Conservation (phyloP, 1,140 invertebrate species). For the Aphidius ervi region DNA sequence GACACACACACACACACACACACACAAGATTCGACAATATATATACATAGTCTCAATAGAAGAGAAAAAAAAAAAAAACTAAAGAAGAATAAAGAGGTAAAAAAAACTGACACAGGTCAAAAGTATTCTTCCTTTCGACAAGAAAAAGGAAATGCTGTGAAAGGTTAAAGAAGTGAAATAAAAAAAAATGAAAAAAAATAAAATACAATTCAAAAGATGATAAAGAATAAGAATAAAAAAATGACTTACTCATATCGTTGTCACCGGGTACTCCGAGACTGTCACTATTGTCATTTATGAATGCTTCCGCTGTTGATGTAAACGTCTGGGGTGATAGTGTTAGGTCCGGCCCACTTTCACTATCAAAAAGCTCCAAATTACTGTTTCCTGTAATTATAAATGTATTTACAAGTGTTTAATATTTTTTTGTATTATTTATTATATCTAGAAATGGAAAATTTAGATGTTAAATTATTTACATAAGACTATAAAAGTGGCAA, state of each 20-base stretch:
- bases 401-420: background rate
- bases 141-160: background rate
- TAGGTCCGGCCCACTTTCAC: slow-evolving; percentile 65
- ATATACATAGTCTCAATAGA: too few relatives aligned
- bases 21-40: too few relatives aligned
- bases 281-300: slow-evolving; percentile 67
- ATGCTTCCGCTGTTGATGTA: slow-evolving; percentile 63
- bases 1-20: too few relatives aligned
- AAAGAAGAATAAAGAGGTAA: background rate
- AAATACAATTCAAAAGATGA: background rate
- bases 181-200: slow-evolving; percentile 1
- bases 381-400: slow-evolving; percentile 51
- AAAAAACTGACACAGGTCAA: background rate
- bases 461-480: too few relatives aligned
- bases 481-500: too few relatives aligned
- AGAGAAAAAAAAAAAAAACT: too few relatives aligned
- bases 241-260: slow-evolving; percentile 53
- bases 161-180: slow-evolving; percentile 5
- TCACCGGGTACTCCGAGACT: slow-evolving; percentile 59
- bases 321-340: slow-evolving; percentile 68
- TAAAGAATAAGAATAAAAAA: slow-evolving; percentile 10
- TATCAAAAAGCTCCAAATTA: slow-evolving; percentile 68
- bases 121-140: slow-evolving; percentile 4
- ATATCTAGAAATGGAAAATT: too few relatives aligned
- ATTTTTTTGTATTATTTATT: too few relatives aligned